Percentiles rank a stretch among this genome's conserved stretches.
Conservation (phyloP, 2,888 invertebrate genomes). For the Diaperis boleti region DNA sequence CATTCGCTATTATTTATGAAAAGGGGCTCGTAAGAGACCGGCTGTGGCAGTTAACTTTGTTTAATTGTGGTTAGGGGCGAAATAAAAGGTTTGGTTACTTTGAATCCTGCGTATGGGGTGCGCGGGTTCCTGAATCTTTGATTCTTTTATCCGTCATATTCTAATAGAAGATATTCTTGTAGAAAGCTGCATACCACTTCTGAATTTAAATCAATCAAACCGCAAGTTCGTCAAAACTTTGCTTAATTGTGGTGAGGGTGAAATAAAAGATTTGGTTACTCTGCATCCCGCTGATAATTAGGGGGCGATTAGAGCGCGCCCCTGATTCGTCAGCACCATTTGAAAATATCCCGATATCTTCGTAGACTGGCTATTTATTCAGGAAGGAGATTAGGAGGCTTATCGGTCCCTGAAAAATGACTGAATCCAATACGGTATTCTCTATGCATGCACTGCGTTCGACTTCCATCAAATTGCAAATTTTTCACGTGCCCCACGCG, state of each 20-base stretch:
- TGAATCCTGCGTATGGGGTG: no score
- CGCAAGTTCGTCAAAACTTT: no score
- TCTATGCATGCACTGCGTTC: slow-evolving; percentile 57
- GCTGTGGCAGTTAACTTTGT: slow-evolving; percentile 16
- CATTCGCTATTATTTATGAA: slow-evolving; percentile 59
- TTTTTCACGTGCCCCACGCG: slow-evolving; percentile 34
- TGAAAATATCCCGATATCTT: slow-evolving; percentile 62
- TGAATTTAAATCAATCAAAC: no score
- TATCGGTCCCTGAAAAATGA: slow-evolving; percentile 62
- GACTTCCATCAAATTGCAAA: slow-evolving; percentile 61
- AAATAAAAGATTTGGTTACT: slow-evolving; percentile 8
- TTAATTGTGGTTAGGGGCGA: slow-evolving; percentile 25
- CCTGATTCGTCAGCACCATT: slow-evolving; percentile 49
- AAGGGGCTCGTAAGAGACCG: slow-evolving; percentile 26
- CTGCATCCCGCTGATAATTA: slow-evolving; percentile 31
- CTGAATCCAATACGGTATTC: slow-evolving; percentile 59
- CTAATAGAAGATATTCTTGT: no score
- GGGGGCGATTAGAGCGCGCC: slow-evolving; percentile 7
- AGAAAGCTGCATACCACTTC: no score
- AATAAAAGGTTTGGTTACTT: slow-evolving; percentile 5
- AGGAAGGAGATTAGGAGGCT: slow-evolving; percentile 60
- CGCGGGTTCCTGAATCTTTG: no score
- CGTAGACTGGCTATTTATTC: slow-evolving; percentile 62
- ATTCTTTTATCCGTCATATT: no score
- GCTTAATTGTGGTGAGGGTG: slow-evolving; percentile 24